phyloP scores from a whole-genome alignment of 2,888 invertebrate species.

The Drosophila histrio region DNA sequence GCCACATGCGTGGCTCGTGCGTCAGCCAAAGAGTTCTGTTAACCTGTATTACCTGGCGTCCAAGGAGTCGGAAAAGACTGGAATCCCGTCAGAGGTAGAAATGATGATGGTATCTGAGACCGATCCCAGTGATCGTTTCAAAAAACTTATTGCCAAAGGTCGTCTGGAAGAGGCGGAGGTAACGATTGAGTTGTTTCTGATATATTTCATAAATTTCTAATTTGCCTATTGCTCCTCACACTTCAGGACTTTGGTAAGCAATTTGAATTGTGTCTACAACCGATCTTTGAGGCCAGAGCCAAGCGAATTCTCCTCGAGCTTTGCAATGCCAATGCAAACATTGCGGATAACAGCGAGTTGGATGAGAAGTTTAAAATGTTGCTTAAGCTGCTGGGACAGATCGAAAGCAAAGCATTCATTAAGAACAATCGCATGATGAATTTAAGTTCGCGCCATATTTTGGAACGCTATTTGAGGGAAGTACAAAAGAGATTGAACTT shows the following conservation, averaged over 20 bases:
- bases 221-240: not conserved
- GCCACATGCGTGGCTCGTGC: slow-evolving; percentile 81
- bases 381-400: slow-evolving; percentile 68
- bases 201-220: not conserved
- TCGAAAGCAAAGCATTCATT: slow-evolving; percentile 81
- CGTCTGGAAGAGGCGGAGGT: slow-evolving; percentile 84
- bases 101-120: slow-evolving; percentile 83
- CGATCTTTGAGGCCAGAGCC: slow-evolving; percentile 83
- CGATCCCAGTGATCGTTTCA: slow-evolving; percentile 82
- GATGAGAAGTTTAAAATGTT: slow-evolving; percentile 72
- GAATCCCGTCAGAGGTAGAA: slow-evolving; percentile 79
- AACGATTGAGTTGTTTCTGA: not conserved
- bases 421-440: slow-evolving; percentile 77
- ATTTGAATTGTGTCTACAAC: slow-evolving; percentile 82
- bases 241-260: slow-evolving; percentile 81
- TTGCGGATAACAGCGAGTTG: slow-evolving; percentile 45
- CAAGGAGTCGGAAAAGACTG: slow-evolving; percentile 50
- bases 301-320: slow-evolving; percentile 78
- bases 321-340: slow-evolving; percentile 60
- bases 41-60: slow-evolving; percentile 83
- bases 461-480: slow-evolving; percentile 78
- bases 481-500: slow-evolving; percentile 79
- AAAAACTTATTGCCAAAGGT: slow-evolving; percentile 83
- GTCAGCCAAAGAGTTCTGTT: slow-evolving; percentile 82
- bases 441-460: slow-evolving; percentile 76